These are phyloP conservation scores for Enteromius viviparus DNA, from an alignment of 2,797 vertebrate genomes.

Conservation along the genomic window DNA sequence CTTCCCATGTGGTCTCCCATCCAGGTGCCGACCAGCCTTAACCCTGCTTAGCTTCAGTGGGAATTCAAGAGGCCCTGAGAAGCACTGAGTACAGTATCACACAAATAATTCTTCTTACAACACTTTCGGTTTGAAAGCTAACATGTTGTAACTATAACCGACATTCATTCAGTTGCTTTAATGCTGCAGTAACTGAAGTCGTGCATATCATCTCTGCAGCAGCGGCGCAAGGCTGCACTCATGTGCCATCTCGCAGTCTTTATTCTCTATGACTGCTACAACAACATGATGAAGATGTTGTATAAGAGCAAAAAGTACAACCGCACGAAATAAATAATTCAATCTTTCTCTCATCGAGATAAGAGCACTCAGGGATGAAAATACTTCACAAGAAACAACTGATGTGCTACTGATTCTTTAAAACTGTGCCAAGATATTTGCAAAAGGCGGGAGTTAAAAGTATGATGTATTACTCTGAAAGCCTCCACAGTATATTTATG, in stretches of 20 bases:
- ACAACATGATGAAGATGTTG: constrained; percentile 24
- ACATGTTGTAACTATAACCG: constrained; percentile 11
- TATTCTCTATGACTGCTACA: constrained; percentile 27
- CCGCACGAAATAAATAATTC: constrained; percentile 58
- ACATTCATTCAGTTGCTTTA: constrained; percentile 21
- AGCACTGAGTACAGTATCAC: not conserved
- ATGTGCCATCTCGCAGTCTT: constrained; percentile 32
- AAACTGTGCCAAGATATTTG: constrained; percentile 19
- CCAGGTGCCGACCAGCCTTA: not conserved
- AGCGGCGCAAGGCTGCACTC: constrained; percentile 11
- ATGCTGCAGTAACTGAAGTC: constrained; percentile 21
- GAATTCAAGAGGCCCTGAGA: not conserved
- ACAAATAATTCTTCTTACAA: not conserved
- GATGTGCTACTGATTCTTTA: not conserved
- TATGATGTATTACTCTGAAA: constrained; percentile 8
- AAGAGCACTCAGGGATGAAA: constrained; percentile 44
- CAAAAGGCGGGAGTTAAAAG: constrained; percentile 1
- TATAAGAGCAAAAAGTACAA: constrained; percentile 52
- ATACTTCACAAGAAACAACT: constrained; percentile 22
- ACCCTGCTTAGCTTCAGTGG: not conserved
- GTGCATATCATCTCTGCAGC: constrained; percentile 25
- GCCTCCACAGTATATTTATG: constrained; percentile 2
- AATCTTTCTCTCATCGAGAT: constrained; percentile 53
- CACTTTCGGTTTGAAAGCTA: not conserved
- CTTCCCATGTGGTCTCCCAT: not conserved